phyloP scores from a whole-genome alignment of 1,140 invertebrate genomes.

The Drosophila serrata region DNA sequence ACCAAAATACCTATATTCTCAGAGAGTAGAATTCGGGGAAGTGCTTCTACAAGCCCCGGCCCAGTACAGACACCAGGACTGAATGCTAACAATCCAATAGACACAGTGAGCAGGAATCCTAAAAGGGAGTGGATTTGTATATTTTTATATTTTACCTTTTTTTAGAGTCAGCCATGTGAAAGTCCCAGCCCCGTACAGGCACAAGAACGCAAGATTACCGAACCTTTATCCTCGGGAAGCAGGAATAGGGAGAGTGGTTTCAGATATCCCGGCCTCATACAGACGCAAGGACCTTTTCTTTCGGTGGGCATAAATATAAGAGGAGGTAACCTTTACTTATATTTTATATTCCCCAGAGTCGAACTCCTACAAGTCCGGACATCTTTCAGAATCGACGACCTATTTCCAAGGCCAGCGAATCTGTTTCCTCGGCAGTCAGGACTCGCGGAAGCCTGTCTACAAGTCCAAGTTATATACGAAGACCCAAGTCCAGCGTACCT shows the following conservation, averaged over 20 bases:
- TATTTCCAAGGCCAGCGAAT: not conserved
- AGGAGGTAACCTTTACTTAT: not conserved
- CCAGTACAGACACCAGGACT: too few relatives aligned
- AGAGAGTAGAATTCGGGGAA: not conserved
- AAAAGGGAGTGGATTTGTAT: too few relatives aligned
- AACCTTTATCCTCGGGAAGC: not conserved
- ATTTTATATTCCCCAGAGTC: not conserved
- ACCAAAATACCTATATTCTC: not conserved
- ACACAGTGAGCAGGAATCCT: not conserved
- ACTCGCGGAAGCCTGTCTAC: not conserved
- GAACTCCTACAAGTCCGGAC: not conserved
- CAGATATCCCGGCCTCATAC: not conserved
- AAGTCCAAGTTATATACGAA: not conserved
- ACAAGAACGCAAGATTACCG: not conserved
- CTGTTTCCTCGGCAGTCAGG: not conserved
- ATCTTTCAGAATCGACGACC: not conserved
- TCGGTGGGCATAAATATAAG: not conserved
- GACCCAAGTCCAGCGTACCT: not conserved
- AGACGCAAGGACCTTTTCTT: not conserved
- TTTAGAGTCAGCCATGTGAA: not conserved
- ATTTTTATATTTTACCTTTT: too few relatives aligned
- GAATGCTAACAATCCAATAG: not conserved
- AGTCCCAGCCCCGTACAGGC: not conserved
- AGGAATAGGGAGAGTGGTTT: not conserved
- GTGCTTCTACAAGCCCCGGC: not conserved